Base-by-base conservation (phyloP, 2,888 invertebrate genomes). In the Aphidoletes aphidimyza region DNA sequence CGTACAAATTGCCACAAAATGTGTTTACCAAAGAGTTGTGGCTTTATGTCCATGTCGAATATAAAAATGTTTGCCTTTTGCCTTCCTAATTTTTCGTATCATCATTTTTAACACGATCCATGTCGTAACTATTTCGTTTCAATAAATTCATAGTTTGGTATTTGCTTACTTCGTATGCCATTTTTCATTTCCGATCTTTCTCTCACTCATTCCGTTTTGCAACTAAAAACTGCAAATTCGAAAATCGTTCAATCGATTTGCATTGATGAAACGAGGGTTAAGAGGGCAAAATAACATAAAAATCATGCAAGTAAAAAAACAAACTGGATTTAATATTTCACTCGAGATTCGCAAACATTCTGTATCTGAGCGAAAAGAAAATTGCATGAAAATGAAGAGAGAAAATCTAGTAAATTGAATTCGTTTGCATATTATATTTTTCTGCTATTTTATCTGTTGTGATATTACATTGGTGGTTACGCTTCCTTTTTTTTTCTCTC, bases 381-480 rank as follows among this genome's bases (percentile, higher is more conserved):
- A 69, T 14, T 42, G 8, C 1, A 69, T 2, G 47, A 47, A 47
- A 47, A 47, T 47, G 47, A 19, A 19, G n/a, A 69, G 30, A 69
- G 30, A 69, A 69, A 69, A 69, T 69, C 30, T 69, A 69, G 30
- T 69, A 69, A 69, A 69, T 69, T 69, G 69, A 69, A 30, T 69
- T 69, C 69, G 69, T 69, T 69, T 30, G 69, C 69, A 69, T 69
- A 69, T 69, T 30, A 69, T 69, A 34, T 26, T 69, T 69, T 54
- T 54, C 54, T 26, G 47, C 6, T 22, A 22, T 54, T 54, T 54
- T 54, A 54, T 54, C 30, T 30, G 42, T 42, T 14, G 34, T 69
- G 22, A 54, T 54, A 54, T 69, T n/a, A n/a, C 34, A 30, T 69
- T 54, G n/a, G 69, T 30, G 69, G 34, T 69, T 69, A 11, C 69